These are phyloP conservation scores for Spodoptera exigua DNA, from an alignment of 2,888 invertebrate genomes.

Conservation along the genomic window DNA sequence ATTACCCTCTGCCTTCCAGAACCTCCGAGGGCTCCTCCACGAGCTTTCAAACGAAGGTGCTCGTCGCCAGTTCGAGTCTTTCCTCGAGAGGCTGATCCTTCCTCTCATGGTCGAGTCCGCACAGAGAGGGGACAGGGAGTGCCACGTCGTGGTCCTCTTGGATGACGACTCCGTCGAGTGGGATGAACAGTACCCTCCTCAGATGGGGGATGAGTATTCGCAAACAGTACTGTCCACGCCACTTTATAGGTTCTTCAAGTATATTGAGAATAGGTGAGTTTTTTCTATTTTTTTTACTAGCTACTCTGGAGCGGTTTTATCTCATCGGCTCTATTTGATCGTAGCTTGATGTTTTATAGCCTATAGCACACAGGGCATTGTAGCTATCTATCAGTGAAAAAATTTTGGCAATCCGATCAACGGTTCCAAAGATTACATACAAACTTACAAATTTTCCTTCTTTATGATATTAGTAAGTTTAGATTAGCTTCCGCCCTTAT, in stretches of 20 bases:
- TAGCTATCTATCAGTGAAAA: too few relatives aligned
- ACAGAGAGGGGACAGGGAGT: conserved; percentile 97
- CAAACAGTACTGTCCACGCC: conserved; percentile 98
- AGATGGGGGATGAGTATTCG: conserved; percentile 99
- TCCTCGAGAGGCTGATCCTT: conserved; percentile 97
- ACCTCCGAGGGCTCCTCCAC: conserved; percentile 98
- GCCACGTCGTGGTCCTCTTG: conserved; percentile 97
- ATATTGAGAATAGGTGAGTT: conserved; percentile 95
- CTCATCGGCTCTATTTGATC: too few relatives aligned
- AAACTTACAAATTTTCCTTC: too few relatives aligned
- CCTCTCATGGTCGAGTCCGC: conserved; percentile 98
- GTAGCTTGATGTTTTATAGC: too few relatives aligned
- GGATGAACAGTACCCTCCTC: conserved; percentile 99
- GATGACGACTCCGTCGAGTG: conserved; percentile 99
- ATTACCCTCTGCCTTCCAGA: conserved; percentile 87
- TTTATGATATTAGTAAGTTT: too few relatives aligned
- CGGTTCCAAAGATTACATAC: too few relatives aligned
- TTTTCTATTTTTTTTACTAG: background rate
- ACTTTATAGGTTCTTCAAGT: conserved; percentile 99
- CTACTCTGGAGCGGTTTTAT: too few relatives aligned
- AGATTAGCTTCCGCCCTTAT: too few relatives aligned
- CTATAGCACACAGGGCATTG: too few relatives aligned
- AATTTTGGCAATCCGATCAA: too few relatives aligned
- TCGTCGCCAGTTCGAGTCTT: conserved; percentile 98
- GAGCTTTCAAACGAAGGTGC: conserved; percentile 99